Base-by-base conservation (phyloP, 2,797 vertebrate species). In the Siniperca scherzeri region DNA sequence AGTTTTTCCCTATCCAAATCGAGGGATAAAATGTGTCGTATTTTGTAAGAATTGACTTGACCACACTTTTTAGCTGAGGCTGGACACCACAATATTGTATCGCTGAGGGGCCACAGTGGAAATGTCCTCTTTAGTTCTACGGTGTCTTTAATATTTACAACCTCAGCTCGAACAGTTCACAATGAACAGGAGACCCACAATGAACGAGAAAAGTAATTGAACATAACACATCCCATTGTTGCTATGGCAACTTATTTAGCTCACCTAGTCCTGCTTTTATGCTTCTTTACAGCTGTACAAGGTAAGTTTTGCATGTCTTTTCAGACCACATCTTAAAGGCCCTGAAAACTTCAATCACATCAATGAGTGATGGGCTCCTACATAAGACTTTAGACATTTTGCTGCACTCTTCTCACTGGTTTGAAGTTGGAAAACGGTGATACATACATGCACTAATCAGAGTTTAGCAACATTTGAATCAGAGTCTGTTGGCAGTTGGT, bases 241-340 rank as follows among this genome's bases (percentile, higher is more conserved):
- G 73, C 78, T 78, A 75, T 80, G 59, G 65, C 70, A 81, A 85
- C 82, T 59, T 78, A 72, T 72, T 61, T 55, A n/a, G 2, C 40
- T 61, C 11, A 61, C n/a, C 36, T 33, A 7, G 21, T 53, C 25
- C 13, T 56, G 57, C 19, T 52, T 72, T 48, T 7, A 12, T 64
- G 53, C 12, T 50, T 68, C 25, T 71, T 66, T 66, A 40, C n/a
- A 72, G 30, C 46, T 53, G n/a, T 4, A n/a, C 38, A n/a, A 62
- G 3, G 27, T 50, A 16, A 44, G 69, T 68, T 74, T 21, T 46
- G 4, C n/a, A 30, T n/a, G 42, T n/a, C 40, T 36, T 27, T 25
- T 46, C 5, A 60, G 42, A 19, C 12, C 11, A 42, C 7, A 13
- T 80, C 21, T 19, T 53, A n/a, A 16, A 61, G 48, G 30, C 44